Evolutionary conservation across 92 coral and sea anemone genomes (phyloP).

Genomic region (Muricea muricata): DNA sequence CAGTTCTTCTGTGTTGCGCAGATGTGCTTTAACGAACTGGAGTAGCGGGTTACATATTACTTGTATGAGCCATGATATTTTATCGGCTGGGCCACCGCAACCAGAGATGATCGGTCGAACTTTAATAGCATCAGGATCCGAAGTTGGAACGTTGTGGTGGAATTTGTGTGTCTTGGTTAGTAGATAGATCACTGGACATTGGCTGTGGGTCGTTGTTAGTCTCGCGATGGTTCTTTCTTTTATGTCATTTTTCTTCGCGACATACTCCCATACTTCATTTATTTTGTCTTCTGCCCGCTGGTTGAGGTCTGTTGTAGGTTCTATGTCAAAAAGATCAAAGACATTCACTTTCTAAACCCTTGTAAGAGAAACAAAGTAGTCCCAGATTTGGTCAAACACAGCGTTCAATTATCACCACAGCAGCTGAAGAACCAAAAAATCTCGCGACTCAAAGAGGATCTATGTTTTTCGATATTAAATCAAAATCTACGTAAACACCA

Average conservation of each 20-base stretch:
- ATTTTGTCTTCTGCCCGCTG: no score
- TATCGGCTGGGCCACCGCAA: background rate
- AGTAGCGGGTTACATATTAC: background rate
- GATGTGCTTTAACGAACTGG: background rate
- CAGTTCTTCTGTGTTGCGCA: background rate
- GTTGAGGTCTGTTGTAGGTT: background rate
- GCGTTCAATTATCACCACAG: background rate
- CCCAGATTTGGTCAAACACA: background rate
- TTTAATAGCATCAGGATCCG: background rate
- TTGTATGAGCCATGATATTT: background rate
- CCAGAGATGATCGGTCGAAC: background rate
- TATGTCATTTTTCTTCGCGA: background rate
- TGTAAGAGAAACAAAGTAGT: background rate
- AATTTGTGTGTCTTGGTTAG: background rate
- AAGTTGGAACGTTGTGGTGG: background rate
- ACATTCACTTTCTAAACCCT: background rate
- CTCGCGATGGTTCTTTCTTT: background rate
- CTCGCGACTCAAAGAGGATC: background rate
- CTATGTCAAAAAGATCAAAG: slow-evolving; percentile 7
- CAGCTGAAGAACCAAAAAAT: background rate
- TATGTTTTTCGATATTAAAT: background rate
- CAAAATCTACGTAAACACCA: background rate
- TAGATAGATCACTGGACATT: background rate
- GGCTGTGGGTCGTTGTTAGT: background rate
- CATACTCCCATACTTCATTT: background rate